Evolutionary conservation across 1,140 invertebrate species (phyloP).

Genomic region (Lepidurus apus): DNA sequence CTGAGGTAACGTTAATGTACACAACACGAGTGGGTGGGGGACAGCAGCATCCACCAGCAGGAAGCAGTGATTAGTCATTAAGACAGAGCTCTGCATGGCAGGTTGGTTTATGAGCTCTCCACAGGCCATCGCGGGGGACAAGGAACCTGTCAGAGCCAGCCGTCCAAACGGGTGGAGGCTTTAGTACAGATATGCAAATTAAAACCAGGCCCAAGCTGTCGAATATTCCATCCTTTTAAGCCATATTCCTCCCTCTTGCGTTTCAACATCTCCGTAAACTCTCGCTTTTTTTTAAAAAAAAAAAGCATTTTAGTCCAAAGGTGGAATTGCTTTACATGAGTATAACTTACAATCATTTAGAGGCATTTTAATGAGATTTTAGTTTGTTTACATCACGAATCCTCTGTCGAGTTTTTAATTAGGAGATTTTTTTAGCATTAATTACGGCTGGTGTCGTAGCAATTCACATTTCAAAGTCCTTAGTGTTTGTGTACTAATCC

Average conservation of each 20-base stretch:
- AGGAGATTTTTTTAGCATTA: no score
- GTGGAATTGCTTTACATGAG: no score
- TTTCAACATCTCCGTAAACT: background rate
- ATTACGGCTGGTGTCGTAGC: no score
- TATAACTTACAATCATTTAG: no score
- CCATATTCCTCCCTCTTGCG: background rate
- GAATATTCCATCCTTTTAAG: background rate
- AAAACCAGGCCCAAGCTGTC: background rate
- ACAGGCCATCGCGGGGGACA: background rate
- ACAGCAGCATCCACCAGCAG: background rate
- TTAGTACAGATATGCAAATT: background rate
- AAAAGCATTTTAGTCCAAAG: no score
- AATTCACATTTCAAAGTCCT: no score
- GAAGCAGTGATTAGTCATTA: constrained; percentile 19
- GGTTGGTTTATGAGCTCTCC: constrained; percentile 14
- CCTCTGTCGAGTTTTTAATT: no score
- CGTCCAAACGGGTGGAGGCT: background rate
- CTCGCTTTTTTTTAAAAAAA: no score
- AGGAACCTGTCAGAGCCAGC: constrained; percentile 12
- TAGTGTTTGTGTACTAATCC: no score
- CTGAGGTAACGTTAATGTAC: background rate
- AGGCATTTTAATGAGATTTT: no score
- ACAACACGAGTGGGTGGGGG: background rate
- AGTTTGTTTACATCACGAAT: no score
- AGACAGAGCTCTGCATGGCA: background rate